A percentile compares a stretch with the other conserved stretches of the same genome.
Evolutionary conservation across 2,113 vertebrate genomes (phyloP).

Genomic region (Monopterus albus): DNA sequence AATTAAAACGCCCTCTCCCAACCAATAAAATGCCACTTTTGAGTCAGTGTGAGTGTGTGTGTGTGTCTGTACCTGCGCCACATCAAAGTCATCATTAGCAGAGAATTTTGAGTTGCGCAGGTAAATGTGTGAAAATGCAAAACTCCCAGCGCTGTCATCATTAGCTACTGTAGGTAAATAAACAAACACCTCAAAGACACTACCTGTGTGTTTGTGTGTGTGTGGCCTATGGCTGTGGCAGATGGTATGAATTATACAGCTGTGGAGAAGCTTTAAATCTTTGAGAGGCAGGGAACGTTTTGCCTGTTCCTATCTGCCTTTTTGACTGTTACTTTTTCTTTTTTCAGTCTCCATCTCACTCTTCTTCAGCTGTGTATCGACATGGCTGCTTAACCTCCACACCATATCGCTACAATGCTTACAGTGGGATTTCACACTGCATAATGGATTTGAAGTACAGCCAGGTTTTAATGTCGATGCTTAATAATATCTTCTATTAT

Average conservation of each 20-base stretch:
- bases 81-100: slow-evolving; percentile 54
- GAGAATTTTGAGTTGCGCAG: slow-evolving; percentile 34
- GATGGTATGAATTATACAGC: slow-evolving; percentile 53
- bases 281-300: slow-evolving; percentile 5
- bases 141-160: slow-evolving; percentile 19
- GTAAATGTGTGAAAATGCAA: slow-evolving; percentile 5
- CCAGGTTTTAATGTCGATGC: too few species aligned
- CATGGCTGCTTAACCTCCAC: background rate
- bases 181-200: slow-evolving; percentile 5
- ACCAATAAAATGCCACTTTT: slow-evolving; percentile 1
- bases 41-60: background rate
- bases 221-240: slow-evolving; percentile 25
- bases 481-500: too few species aligned
- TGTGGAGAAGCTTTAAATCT: slow-evolving; percentile 18
- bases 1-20: slow-evolving; percentile 38
- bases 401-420: background rate
- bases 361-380: background rate
- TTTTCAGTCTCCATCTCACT: background rate
- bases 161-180: slow-evolving; percentile 40
- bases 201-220: slow-evolving; percentile 22
- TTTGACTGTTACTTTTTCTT: background rate
- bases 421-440: background rate
- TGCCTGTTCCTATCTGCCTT: slow-evolving; percentile 4
- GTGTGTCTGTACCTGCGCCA: background rate
- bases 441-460: background rate